Base-by-base conservation (phyloP, 2,113 vertebrate genomes). In the Hystrix cristata region DNA sequence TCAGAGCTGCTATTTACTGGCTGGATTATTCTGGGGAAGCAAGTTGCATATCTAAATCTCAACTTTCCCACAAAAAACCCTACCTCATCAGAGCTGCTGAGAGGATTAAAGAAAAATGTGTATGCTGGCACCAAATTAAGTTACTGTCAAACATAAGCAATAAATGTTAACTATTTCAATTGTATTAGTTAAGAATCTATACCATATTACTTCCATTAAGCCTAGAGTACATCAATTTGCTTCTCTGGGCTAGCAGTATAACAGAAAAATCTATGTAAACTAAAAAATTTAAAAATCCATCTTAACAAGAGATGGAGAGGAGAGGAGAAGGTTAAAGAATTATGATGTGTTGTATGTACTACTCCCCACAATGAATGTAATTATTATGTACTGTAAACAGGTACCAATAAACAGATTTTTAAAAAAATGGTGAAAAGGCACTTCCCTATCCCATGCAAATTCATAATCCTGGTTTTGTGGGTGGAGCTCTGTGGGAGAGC, bases 61-160 rank as follows among this genome's bases (percentile, higher is more conserved):
- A 79, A n/a, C 83, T 95, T 93, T 95, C 14, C 69, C 76, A 92
- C 1, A 94, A 48, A 88, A 62, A 95, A 23, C 53, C 46, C 38
- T 29, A 84, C n/a, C 59, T 87, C 90, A 90, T 48, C 76, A 83
- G 34, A n/a, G 13, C 13, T 51, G 1, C 13, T 72, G 6, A 74
- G 19, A 80, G 16, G n/a, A 91, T 94, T 78, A 53, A 90, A 64
- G 16, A 76, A 93, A 93, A 94, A 88, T 2, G 46, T 48, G 13
- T 64, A 91, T 0, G 1, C 0, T 62, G 15, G 65, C 23, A 82
- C 18, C 65, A 71, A 51, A 81, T 72, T 34, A 91, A 91, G 34
- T 65, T 21, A 87, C 9, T 69, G 29, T 48, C 15, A 81, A 83
- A 81, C 31, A 69, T 64, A 84, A 92, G 23, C 43, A 72, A 8